Base-by-base conservation (phyloP, 2,113 vertebrate genomes). In the Mellivora capensis region DNA sequence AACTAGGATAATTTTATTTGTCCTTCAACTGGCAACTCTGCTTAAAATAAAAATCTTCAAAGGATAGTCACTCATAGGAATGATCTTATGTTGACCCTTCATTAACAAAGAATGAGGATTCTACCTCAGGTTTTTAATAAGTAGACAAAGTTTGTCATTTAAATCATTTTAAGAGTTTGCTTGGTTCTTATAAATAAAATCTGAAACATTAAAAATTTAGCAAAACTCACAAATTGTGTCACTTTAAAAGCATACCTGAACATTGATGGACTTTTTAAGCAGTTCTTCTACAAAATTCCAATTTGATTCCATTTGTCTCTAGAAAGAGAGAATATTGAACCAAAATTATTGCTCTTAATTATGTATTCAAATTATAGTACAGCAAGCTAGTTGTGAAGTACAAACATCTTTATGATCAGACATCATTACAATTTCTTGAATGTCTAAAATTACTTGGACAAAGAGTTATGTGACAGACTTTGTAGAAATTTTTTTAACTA, bases 241-340 rank as follows among this genome's bases (percentile, higher is more conserved):
- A 72, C 74, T 96, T 94, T 81, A 94, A 67, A 87, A 84, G 93
- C 97, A 98, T 98, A 99, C 99, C 99, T 99, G 99, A 82, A 98
- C 94, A 98, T 96, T 98, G 94, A 98, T 98, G 37, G 99, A 99
- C 87, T 99, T 98, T 97, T 99, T 99, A 52, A 99, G 98, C 86
- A 99, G 98, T 96, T 99, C 99, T 97, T 99, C 99, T 86, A 99
- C 99, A 98, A 99, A 99, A 89, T 97, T 98, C 99, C 99, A 99
- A 92, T 99, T 99, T 94, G 99, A 99, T 76, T 99, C 98, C 85
- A 99, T 98, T 97, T 96, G 96, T 97, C 99, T 99, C 99, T 99
- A 98, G 89, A 98, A 98, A 91, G 94, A 92, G 61, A 96, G n/a
- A 95, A 98, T 96, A 64, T 37, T 91, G 21, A 21, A 95, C 90